These are phyloP conservation scores for Hipparchia semele DNA, from an alignment of 2,888 invertebrate species.

Conservation along the genomic window DNA sequence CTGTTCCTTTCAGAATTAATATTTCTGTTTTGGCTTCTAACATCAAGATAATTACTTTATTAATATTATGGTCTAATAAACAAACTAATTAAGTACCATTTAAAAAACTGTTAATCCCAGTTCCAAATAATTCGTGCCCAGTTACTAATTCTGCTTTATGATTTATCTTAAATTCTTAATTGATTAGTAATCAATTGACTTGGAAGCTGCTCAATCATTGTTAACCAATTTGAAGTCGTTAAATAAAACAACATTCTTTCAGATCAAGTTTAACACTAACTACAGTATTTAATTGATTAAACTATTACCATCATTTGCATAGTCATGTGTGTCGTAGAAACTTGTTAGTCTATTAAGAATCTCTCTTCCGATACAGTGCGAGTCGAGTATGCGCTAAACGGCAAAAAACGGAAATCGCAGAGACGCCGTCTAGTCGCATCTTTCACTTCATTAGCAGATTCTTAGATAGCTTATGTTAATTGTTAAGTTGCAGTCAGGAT, in stretches of 20 bases:
- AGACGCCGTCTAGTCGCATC: slow-evolving; percentile 26
- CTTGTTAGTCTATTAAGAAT: slow-evolving; percentile 34
- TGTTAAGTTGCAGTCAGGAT: too few relatives aligned
- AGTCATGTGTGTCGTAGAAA: slow-evolving; percentile 25
- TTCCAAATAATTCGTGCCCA: not conserved
- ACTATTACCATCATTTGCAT: slow-evolving; percentile 19
- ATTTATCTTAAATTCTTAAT: not conserved
- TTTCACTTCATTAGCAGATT: slow-evolving; percentile 25
- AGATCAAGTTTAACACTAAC: not conserved
- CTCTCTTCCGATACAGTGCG: slow-evolving; percentile 34
- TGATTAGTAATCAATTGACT: not conserved
- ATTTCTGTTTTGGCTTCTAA: too few relatives aligned
- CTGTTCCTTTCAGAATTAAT: too few relatives aligned
- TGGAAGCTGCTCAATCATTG: too few relatives aligned
- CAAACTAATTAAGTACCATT: too few relatives aligned
- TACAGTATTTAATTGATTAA: slow-evolving; percentile 10
- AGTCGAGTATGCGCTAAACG: slow-evolving; percentile 14
- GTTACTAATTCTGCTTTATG: not conserved
- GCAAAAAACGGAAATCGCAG: slow-evolving; percentile 30
- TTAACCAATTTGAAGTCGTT: not conserved
- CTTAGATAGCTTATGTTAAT: not conserved
- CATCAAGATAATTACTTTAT: too few relatives aligned
- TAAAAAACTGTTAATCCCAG: not conserved
- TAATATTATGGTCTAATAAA: too few relatives aligned
- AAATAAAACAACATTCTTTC: slow-evolving; percentile 1